A percentile compares a stretch with the other conserved stretches of the same genome.
phyloP scores from a whole-genome alignment of 2,888 invertebrate species.

The Lasioglossum zephyrum region DNA sequence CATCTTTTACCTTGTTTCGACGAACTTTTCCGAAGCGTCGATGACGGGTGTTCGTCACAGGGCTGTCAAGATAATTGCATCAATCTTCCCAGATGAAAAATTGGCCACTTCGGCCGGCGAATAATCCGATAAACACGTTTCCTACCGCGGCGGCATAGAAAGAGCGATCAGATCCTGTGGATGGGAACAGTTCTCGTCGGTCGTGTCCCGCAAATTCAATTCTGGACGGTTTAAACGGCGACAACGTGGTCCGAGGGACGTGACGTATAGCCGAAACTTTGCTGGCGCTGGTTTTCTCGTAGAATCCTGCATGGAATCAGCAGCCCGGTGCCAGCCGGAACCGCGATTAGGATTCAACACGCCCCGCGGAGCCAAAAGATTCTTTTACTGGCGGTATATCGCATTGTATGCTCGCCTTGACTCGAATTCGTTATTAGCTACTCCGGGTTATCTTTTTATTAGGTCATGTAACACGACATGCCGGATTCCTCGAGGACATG shows the following conservation, averaged over 20 bases:
- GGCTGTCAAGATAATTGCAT: not conserved
- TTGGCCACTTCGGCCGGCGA: not conserved
- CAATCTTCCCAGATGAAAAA: not conserved
- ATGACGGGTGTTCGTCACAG: not conserved
- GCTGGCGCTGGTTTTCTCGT: constrained; percentile 18
- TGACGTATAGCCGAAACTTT: constrained; percentile 31
- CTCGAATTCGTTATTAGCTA: constrained; percentile 18
- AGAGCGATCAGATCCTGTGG: not conserved
- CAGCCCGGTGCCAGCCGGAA: constrained; percentile 42
- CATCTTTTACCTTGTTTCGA: not conserved
- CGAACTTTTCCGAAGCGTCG: not conserved
- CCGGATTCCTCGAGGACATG: not conserved
- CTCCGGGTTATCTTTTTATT: not conserved
- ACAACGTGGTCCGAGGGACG: not conserved
- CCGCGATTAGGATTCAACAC: constrained; percentile 25
- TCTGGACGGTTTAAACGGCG: constrained; percentile 13
- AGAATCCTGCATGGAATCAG: constrained; percentile 11
- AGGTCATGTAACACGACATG: not conserved
- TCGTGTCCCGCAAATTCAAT: constrained; percentile 11
- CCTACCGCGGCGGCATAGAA: not conserved
- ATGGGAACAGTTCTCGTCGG: not conserved
- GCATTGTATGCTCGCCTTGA: not conserved
- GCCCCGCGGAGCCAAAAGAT: constrained; percentile 38
- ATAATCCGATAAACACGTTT: not conserved
- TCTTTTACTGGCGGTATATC: constrained; percentile 42